These are phyloP conservation scores for Drosophila ananassae DNA, from an alignment of 1,140 invertebrate species.

Conservation along the genomic window DNA sequence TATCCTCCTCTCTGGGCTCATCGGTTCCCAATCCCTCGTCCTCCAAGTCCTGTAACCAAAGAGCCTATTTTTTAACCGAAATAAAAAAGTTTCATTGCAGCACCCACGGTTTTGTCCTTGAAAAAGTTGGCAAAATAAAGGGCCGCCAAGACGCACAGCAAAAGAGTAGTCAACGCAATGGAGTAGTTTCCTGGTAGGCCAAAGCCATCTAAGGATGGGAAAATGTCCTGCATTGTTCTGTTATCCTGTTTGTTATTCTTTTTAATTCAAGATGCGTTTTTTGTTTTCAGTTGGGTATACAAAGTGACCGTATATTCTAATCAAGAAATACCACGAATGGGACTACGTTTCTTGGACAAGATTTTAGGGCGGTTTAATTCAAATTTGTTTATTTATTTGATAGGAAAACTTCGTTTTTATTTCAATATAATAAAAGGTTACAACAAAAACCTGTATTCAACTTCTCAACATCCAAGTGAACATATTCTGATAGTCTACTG, in stretches of 20 bases:
- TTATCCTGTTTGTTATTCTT: slow-evolving; percentile 10
- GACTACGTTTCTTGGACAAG: neutral
- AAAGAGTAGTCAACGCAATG: slow-evolving; percentile 61
- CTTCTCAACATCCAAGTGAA: neutral
- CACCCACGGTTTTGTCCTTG: slow-evolving; percentile 68
- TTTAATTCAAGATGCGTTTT: slow-evolving; percentile 5
- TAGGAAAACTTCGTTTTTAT: neutral
- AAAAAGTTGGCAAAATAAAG: slow-evolving; percentile 75
- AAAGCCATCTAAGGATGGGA: slow-evolving; percentile 30
- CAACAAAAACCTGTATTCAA: neutral
- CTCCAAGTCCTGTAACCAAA: slow-evolving; percentile 48
- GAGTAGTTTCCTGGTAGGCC: slow-evolving; percentile 63
- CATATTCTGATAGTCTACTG: slow-evolving; percentile 45
- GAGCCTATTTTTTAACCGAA: neutral
- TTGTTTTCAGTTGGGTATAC: slow-evolving; percentile 26
- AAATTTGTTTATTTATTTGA: neutral
- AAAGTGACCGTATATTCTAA: slow-evolving; percentile 20
- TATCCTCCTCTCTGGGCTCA: slow-evolving; percentile 46
- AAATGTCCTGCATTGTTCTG: slow-evolving; percentile 31
- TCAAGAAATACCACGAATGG: neutral
- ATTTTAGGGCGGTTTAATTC: neutral
- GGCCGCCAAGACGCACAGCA: slow-evolving; percentile 68
- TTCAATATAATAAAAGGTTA: neutral
- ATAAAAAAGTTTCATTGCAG: neutral
- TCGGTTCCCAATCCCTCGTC: slow-evolving; percentile 70